Conservation (phyloP, 2,797 vertebrate genomes). For the Diglossa cyanea region DNA sequence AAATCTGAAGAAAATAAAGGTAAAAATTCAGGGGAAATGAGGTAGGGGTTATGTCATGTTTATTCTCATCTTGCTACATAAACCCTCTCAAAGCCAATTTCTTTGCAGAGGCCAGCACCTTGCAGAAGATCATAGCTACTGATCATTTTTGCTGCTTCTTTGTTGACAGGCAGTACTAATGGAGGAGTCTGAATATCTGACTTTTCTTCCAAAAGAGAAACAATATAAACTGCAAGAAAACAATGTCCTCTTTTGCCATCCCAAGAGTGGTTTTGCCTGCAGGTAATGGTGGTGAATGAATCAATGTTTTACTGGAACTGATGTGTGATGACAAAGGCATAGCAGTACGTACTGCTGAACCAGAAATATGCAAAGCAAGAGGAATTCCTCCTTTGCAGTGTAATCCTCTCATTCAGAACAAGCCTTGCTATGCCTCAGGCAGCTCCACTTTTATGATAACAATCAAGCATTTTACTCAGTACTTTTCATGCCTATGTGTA, state of each 20-base stretch:
- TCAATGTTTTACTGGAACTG: background rate
- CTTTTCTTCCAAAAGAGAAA: conserved; percentile 13
- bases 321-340: background rate
- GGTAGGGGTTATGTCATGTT: background rate
- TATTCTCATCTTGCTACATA: background rate
- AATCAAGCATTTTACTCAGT: background rate
- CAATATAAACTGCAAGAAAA: background rate
- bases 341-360: background rate
- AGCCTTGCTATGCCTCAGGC: background rate
- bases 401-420: background rate
- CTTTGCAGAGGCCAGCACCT: background rate
- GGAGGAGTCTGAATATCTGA: background rate
- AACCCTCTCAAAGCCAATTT: background rate
- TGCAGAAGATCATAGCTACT: background rate
- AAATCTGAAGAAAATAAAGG: background rate
- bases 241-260: background rate
- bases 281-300: conserved; percentile 5
- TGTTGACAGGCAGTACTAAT: background rate
- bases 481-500: background rate
- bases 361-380: background rate
- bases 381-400: background rate
- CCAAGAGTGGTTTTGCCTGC: conserved; percentile 27
- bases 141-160: background rate
- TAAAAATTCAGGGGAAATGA: background rate
- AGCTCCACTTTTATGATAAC: background rate